Percentiles rank a stretch among this genome's conserved stretches.
Conservation (phyloP, 2,888 invertebrate species). For the Corythucha ciliata region DNA sequence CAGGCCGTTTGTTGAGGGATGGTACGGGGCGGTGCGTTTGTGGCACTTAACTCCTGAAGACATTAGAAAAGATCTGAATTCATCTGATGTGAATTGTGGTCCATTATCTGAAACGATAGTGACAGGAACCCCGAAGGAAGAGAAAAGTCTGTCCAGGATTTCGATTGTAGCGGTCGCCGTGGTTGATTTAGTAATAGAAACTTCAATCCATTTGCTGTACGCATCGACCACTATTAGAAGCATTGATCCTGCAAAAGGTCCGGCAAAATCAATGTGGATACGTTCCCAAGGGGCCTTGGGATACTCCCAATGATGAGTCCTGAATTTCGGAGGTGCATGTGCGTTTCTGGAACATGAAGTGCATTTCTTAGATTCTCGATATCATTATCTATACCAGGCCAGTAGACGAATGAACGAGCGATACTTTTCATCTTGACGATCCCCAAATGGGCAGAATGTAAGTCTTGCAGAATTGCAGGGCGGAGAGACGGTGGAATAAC, state of each 20-base stretch:
- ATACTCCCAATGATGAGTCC: constrained; percentile 31
- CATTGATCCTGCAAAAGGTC: constrained; percentile 24
- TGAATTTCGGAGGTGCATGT: constrained; percentile 15
- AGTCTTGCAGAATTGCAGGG: constrained; percentile 8
- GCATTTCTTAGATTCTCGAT: constrained; percentile 26
- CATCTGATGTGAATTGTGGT: constrained; percentile 27
- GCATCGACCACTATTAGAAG: constrained; percentile 35
- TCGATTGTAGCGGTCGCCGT: constrained; percentile 24
- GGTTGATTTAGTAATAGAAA: constrained; percentile 25
- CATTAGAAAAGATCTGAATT: constrained; percentile 28
- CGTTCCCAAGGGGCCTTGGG: constrained; percentile 30
- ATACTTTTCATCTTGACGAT: constrained; percentile 17
- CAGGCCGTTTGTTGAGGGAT: constrained; percentile 15
- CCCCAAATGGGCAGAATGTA: constrained; percentile 11
- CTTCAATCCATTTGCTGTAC: constrained; percentile 34
- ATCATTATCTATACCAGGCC: constrained; percentile 8
- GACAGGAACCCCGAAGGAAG: constrained; percentile 27
- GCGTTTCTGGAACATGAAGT: not conserved
- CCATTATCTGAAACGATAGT: constrained; percentile 31
- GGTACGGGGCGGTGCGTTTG: too few species aligned
- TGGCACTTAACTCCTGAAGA: constrained; percentile 29
- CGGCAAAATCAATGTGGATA: constrained; percentile 33
- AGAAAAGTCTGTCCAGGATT: constrained; percentile 26
- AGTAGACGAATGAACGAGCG: constrained; percentile 8
- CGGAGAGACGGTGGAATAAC: constrained; percentile 15